Percentiles rank a stretch among this genome's conserved stretches.
phyloP scores from a whole-genome alignment of 2,797 vertebrate genomes.

The Mus spretus region DNA sequence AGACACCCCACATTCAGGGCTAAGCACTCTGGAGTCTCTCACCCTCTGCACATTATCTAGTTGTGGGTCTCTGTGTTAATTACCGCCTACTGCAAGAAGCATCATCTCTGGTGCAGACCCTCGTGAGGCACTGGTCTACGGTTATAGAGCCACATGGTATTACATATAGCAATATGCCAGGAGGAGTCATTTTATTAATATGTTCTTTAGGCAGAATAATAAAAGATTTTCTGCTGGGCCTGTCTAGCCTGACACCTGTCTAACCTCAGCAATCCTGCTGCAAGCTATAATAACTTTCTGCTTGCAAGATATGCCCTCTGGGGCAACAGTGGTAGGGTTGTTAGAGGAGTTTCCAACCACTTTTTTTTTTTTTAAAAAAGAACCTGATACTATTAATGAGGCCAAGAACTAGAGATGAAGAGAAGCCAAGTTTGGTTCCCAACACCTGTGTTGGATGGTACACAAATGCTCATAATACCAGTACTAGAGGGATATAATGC shows the following conservation, averaged over 20 bases:
- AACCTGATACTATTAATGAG: neutral
- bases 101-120: too few relatives aligned
- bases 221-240: neutral
- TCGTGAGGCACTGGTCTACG: neutral
- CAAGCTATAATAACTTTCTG: neutral
- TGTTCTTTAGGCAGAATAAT: too few relatives aligned
- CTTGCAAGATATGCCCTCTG: neutral
- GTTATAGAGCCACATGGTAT: neutral
- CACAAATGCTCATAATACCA: neutral
- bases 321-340: neutral
- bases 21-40: neutral
- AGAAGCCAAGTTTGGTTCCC: neutral
- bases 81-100: neutral
- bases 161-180: neutral
- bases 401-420: neutral
- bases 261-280: neutral
- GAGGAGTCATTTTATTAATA: neutral
- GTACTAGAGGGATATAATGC: neutral
- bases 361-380: too few relatives aligned
- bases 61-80: neutral
- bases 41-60: neutral
- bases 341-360: too few relatives aligned
- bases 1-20: neutral
- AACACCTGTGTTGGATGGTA: too few relatives aligned
- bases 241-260: neutral